phyloP scores from a whole-genome alignment of 2,797 vertebrate species.

The Danio albolineatus region DNA sequence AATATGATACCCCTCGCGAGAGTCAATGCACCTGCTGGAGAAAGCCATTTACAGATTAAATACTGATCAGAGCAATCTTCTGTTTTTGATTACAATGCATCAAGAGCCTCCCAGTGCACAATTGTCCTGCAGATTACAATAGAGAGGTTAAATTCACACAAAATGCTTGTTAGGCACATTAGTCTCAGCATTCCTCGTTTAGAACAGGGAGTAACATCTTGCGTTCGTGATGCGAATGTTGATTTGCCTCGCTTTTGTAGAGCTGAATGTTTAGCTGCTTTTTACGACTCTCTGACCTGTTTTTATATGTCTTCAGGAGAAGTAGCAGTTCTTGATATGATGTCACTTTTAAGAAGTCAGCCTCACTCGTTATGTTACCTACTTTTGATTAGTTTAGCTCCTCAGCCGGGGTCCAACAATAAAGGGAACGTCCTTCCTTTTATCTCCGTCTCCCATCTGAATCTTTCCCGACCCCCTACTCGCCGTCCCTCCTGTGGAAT shows the following conservation, averaged over 20 bases:
- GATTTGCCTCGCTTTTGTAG: conserved; percentile 6
- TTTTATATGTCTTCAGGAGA: neutral
- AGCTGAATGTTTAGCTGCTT: neutral
- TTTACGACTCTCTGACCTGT: neutral
- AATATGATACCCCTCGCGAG: conserved; percentile 57
- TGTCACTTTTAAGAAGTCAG: conserved; percentile 22
- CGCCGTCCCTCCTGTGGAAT: conserved; percentile 63
- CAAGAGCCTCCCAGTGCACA: conserved; percentile 26
- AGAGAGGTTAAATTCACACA: conserved; percentile 18
- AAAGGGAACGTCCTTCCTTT: conserved; percentile 63
- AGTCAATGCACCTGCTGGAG: conserved; percentile 43
- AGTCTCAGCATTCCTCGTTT: neutral
- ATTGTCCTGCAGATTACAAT: conserved; percentile 41
- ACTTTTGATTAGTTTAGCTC: conserved; percentile 31
- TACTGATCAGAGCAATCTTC: conserved; percentile 47
- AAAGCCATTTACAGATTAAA: conserved; percentile 53
- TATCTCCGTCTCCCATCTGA: conserved; percentile 58
- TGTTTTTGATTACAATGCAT: conserved; percentile 52
- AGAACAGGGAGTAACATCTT: neutral
- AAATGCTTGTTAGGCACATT: conserved; percentile 34
- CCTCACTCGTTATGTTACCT: neutral
- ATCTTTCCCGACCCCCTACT: conserved; percentile 40
- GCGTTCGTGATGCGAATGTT: neutral
- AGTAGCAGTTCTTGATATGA: conserved; percentile 2
- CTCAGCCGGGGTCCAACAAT: conserved; percentile 16